These are phyloP conservation scores for Pangasianodon hypophthalmus DNA, from an alignment of 2,113 vertebrate species.

Conservation along the genomic window DNA sequence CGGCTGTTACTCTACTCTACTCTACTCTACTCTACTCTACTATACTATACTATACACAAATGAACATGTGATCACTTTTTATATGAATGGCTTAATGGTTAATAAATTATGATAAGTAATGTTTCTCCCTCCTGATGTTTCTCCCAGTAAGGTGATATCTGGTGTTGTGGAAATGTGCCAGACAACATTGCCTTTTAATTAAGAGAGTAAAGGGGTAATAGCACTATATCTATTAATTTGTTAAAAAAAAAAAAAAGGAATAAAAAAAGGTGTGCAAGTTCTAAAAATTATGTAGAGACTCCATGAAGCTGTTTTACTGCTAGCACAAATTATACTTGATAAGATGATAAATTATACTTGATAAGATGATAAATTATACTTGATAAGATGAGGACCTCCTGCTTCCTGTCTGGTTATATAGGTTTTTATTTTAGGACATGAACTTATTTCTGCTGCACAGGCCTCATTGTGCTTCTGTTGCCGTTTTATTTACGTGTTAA, in stretches of 20 bases:
- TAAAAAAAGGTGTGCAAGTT: background rate
- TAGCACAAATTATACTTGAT: background rate
- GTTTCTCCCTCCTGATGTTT: background rate
- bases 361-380: background rate
- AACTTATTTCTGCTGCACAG: slow-evolving; percentile 59
- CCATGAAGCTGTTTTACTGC: background rate
- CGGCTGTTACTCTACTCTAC: background rate
- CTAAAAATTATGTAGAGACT: background rate
- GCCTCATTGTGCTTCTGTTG: slow-evolving; percentile 69
- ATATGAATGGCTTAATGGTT: background rate
- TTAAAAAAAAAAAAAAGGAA: background rate
- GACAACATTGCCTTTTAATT: background rate
- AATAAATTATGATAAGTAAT: slow-evolving; percentile 27
- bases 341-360: too few species aligned
- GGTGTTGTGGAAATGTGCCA: background rate
- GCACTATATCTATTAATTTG: background rate
- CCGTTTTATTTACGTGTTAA: slow-evolving; percentile 56
- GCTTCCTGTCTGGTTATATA: background rate
- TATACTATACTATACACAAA: background rate
- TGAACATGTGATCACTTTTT: slow-evolving; percentile 9
- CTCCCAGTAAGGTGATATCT: background rate
- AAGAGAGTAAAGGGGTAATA: background rate
- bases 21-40: slow-evolving; percentile 4
- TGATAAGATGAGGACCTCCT: background rate
- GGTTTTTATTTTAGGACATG: slow-evolving; percentile 14